Evolutionary conservation across 1,140 invertebrate genomes (phyloP), one percentile per base, ranked within the genome.

Genomic region (Scaptomyza montana): DNA sequence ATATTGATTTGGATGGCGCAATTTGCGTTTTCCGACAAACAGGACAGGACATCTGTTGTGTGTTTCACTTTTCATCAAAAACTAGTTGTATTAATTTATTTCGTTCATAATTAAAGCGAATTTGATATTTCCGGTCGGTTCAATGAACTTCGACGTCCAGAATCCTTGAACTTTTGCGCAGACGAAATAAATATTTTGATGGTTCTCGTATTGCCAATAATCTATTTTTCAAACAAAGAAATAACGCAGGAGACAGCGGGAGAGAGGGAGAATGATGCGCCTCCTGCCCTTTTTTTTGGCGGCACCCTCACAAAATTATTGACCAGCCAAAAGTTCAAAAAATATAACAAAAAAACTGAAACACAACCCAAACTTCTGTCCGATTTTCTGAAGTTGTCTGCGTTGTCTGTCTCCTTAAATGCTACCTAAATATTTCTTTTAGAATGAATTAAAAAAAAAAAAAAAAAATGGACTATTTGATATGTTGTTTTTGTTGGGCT

Each of bases 231-330:
- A 90, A 86, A 86, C 80, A 90, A 70, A 87, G 82, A 70, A 63
- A 71, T 10, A 63, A 6, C 30, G 30, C 30, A 1, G 5, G 46
- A 63, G 49, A 54, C 59, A 64, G 56, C 16, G 16, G 63, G 60
- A 64, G 67, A 78, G 80, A 62, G 30, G 30, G 30, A 6, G 33
- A 2, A 8, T 9, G 64, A 60, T 56, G 68, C 56, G 76, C 74
- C 39, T 43, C 78, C 78, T 84, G 80, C 84, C 84, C 79, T 72
- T 85, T 89, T 77, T 90, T 89, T 80, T 90, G 89, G 89, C 89
- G 89, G 89, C 89, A 91, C 89, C 89, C 89, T 91, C 89, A 84
- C 89, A 91, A 91, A 91, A 91, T 91, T 91, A 91, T 91, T 90
- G 89, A 80, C 65, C 85, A 91, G 45, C 21, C 59, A 28, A 65